Evolutionary conservation across 2,113 vertebrate species (phyloP).

Genomic region (Bagarius yarrelli): DNA sequence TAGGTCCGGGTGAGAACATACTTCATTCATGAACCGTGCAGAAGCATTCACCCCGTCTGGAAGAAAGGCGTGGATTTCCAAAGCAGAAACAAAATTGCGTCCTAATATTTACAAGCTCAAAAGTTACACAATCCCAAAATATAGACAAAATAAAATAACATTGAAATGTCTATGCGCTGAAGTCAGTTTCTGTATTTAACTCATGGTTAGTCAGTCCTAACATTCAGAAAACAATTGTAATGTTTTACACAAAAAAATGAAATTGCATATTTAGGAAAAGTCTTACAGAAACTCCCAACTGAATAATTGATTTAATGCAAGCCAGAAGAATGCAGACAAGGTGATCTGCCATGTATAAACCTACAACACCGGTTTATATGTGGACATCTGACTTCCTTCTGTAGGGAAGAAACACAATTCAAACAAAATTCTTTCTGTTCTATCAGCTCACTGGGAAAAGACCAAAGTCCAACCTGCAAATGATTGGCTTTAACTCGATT

Average conservation of each 20-base stretch:
- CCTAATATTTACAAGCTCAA: neutral
- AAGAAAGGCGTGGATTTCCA: neutral
- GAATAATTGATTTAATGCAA: constrained; percentile 4
- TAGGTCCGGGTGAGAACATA: neutral
- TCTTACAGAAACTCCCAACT: neutral
- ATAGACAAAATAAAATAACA: neutral
- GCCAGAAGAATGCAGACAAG: neutral
- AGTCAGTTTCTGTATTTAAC: neutral
- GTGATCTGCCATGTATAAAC: constrained; percentile 8
- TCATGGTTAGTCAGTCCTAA: neutral
- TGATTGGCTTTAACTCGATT: neutral
- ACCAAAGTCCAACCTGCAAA: neutral
- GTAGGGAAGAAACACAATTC: neutral
- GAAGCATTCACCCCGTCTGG: neutral
- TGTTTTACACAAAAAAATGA: neutral
- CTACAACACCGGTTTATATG: neutral
- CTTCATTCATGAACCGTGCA: neutral
- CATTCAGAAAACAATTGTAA: neutral
- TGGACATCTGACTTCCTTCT: neutral
- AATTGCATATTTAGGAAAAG: no score
- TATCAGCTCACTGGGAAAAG: neutral
- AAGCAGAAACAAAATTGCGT: neutral
- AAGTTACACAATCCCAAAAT: neutral
- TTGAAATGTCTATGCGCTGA: no score
- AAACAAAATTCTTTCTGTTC: neutral